A percentile compares a stretch with the other conserved stretches of the same genome.
Conservation (phyloP, 2,888 invertebrate genomes). For the Lymantria monacha region DNA sequence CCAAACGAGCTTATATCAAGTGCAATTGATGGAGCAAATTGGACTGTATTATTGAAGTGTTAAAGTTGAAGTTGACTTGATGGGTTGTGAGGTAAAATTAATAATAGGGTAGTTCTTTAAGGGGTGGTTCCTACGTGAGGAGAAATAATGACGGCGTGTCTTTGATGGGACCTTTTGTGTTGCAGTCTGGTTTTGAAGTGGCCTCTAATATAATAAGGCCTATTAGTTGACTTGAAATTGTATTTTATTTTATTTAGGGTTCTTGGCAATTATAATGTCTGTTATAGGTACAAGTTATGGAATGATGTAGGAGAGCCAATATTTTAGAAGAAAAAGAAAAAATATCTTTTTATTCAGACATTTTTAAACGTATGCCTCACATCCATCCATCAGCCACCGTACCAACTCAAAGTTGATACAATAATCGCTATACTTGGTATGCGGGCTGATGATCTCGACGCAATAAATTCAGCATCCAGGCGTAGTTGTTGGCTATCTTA, state of each 20-base stretch:
- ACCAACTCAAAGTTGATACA: too few species aligned
- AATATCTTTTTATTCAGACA: too few species aligned
- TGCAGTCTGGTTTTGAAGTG: conserved; percentile 55
- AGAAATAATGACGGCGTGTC: conserved; percentile 60
- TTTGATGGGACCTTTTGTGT: conserved; percentile 53
- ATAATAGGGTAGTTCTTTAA: conserved; percentile 64
- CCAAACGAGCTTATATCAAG: conserved; percentile 49
- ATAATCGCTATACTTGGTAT: too few species aligned
- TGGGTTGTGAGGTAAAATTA: conserved; percentile 48
- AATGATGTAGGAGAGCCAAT: not conserved
- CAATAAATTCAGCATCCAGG: too few species aligned
- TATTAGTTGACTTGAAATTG: conserved; percentile 51
- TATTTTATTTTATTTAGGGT: conserved; percentile 38
- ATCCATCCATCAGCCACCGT: too few species aligned
- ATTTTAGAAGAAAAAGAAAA: conserved; percentile 1
- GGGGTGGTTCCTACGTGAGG: conserved; percentile 53
- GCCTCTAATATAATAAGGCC: conserved; percentile 57
- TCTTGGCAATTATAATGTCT: conserved; percentile 25
- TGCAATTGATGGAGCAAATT: conserved; percentile 47
- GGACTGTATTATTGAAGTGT: conserved; percentile 45
- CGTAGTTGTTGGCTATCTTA: too few species aligned
- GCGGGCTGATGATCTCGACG: too few species aligned
- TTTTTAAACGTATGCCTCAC: too few species aligned
- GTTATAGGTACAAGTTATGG: not conserved
- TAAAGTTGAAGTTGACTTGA: conserved; percentile 46